Percentiles rank a stretch among this genome's conserved stretches.
These are phyloP conservation scores for Columba guinea DNA, from an alignment of 2,797 vertebrate species.

Conservation along the genomic window DNA sequence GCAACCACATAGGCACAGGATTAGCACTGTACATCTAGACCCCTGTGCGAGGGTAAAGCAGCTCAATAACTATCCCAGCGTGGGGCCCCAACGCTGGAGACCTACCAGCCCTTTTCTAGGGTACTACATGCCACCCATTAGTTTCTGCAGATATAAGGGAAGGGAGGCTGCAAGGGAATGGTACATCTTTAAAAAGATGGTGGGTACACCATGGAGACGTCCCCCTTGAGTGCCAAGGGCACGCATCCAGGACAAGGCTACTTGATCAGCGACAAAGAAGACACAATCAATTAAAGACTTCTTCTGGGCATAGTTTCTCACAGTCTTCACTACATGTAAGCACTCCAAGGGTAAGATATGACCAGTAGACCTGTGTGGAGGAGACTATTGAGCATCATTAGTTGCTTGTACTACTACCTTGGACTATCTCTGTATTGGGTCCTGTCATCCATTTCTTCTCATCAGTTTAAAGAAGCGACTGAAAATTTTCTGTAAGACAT, in stretches of 20 bases:
- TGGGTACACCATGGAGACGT: not conserved
- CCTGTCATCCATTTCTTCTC: not conserved
- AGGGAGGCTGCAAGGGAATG: not conserved
- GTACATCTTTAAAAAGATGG: not conserved
- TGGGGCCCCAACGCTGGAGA: not conserved
- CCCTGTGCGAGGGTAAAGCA: accelerated
- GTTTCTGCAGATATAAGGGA: not conserved
- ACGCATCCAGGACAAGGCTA: not conserved
- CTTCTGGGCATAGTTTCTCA: no score
- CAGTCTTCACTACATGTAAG: not conserved
- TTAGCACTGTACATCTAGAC: not conserved
- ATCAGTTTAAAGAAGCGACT: not conserved
- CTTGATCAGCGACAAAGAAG: not conserved
- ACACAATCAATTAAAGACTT: not conserved
- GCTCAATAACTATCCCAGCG: accelerated
- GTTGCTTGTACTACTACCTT: not conserved
- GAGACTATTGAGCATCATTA: not conserved
- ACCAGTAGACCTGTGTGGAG: not conserved
- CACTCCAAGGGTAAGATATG: not conserved
- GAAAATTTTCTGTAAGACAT: not conserved
- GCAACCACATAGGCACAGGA: not conserved
- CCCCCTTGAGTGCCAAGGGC: not conserved
- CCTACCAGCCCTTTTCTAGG: not conserved
- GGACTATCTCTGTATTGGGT: not conserved
- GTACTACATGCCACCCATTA: not conserved